These are phyloP conservation scores for Choreutis nemorana DNA, from an alignment of 2,888 invertebrate species.

Conservation along the genomic window DNA sequence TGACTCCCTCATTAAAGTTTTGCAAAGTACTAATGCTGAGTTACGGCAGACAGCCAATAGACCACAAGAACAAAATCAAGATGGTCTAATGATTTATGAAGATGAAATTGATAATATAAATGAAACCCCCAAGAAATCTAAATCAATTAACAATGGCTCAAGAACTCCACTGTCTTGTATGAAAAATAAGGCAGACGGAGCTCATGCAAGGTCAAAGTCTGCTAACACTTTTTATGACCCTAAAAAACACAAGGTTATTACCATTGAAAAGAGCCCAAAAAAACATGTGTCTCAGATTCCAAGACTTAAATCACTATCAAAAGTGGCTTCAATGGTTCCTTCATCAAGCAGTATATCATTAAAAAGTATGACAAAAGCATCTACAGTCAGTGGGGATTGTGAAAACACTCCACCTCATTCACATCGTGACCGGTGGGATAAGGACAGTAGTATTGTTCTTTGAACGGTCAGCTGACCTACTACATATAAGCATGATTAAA, in stretches of 20 bases:
- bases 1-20: slow-evolving; percentile 47
- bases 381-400: slow-evolving; percentile 41
- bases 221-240: slow-evolving; percentile 42
- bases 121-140: slow-evolving; percentile 43
- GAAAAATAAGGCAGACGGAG: slow-evolving; percentile 49
- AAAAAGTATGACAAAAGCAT: slow-evolving; percentile 35
- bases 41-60: slow-evolving; percentile 24
- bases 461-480: slow-evolving; percentile 7
- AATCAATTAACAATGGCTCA: slow-evolving; percentile 32
- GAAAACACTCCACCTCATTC: slow-evolving; percentile 60
- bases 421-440: slow-evolving; percentile 56
- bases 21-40: slow-evolving; percentile 44
- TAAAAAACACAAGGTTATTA: slow-evolving; percentile 23
- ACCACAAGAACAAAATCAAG: slow-evolving; percentile 34
- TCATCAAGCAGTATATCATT: slow-evolving; percentile 40
- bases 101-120: slow-evolving; percentile 39
- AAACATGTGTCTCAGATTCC: slow-evolving; percentile 52
- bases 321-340: slow-evolving; percentile 25
- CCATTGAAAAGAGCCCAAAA: slow-evolving; percentile 21
- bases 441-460: slow-evolving; percentile 56
- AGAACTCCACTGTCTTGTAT: slow-evolving; percentile 59
- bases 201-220: slow-evolving; percentile 49
- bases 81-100: slow-evolving; percentile 67
- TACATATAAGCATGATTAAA: too few species aligned
- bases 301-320: slow-evolving; percentile 42